Evolutionary conservation across 2,113 vertebrate species (phyloP), one percentile per base, ranked within the genome.

Genomic region (Pygoscelis antarcticus): DNA sequence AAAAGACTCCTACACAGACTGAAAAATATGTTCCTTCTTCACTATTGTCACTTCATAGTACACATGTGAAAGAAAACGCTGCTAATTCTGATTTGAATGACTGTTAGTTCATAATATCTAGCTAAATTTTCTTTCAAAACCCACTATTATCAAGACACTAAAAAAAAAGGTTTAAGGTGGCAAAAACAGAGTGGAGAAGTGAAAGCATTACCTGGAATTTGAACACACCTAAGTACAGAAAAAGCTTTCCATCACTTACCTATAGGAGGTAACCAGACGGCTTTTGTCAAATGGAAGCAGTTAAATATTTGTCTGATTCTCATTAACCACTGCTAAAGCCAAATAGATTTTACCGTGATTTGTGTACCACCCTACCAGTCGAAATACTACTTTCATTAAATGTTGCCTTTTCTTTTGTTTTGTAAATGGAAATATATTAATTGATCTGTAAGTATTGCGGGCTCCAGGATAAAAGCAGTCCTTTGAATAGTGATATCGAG

Each of bases 291-390:
- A 74, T 75, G 27, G 46, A 83, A 83, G 62, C 36, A 76, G n/a
- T 54, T 87, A 68, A 75, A 51, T 83, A 22, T 75, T 77, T 62
- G 36, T 54, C 42, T 72, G 49, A 19, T 46, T 90, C 47, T 78
- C 32, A 42, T 55, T 58, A 77, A 81, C 46, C n/a, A 30, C 15
- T 70, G 68, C 46, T 83, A 74, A 77, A 89, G 30, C 55, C 23
- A 91, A 62, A 25, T 2, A 68, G 19, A 46, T 87, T 81, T 83
- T 83, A 38, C 32, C 78, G 49, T 84, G 60, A 22, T 23, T 69
- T 77, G 25, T 3, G 3, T 8, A 7, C 10, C 9, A 3, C 3
- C 8, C 8, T 17, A 16, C 17, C 70, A 7, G 20, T 49, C 9
- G 11, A 75, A 87, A 14, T 23, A 29, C 6, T 60, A 3, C 27